Evolutionary conservation across 2,888 invertebrate species (phyloP), one percentile per base, ranked within the genome.

Genomic region (Drepana falcataria): DNA sequence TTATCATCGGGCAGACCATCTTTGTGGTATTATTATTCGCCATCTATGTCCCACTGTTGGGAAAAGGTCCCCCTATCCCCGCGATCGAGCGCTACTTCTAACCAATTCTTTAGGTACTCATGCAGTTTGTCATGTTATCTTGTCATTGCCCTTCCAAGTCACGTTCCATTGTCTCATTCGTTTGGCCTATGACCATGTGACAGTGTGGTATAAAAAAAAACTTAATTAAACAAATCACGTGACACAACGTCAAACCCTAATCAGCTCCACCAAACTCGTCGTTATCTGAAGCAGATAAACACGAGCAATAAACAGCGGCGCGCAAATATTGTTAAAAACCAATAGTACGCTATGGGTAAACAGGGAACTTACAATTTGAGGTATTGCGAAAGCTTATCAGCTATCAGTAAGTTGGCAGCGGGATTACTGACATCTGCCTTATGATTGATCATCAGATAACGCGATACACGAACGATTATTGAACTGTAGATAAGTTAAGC

Each of bases 361-460:
- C 52, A 56, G 48, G 2, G 40, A 56, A 56, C 53, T 52, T 53
- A 48, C 47, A 51, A 51, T 53, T 48, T 53, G 44, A 57, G 59
- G 61, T 65, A 71, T 74, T 71, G 72, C 70, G 55, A 73, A 73
- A 74, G 58, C 54, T 61, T 65, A 67, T 65, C 63, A 44, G 49
- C 55, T 71, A 65, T 69, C 73, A 63, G 55, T 44, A 55, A 58
- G 44, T 44, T 9, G 44, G 44, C 44, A 44, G 54, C 63, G 56
- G 69, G 70, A 75, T 75, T 73, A 78, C 69, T 59, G 63, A 70
- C 78, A 80, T 75, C 79, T 79, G 77, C 69, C 59, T 55, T 51
- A 59, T 79, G 81, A 80, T 80, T 68, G 80, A 80, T 81, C 71
- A 71, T 68, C 57, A 66, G 77, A 81, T 79, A 80, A 73, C 53